phyloP scores from a whole-genome alignment of 2,797 vertebrate species.

The Falco rusticolus region DNA sequence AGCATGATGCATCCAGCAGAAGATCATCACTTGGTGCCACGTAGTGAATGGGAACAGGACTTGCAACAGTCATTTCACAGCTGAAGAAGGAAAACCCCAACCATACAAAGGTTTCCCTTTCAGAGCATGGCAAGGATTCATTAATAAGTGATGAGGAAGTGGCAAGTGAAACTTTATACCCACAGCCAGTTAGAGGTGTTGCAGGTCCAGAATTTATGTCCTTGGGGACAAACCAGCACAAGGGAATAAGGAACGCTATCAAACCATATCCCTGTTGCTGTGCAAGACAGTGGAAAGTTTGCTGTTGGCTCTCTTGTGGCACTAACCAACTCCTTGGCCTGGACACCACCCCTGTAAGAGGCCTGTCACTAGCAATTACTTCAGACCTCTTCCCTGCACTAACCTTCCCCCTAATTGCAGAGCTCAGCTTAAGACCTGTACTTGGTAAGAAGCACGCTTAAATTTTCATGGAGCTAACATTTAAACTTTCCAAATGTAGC shows the following conservation, averaged over 20 bases:
- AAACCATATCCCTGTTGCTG: too few species aligned
- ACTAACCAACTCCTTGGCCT: background rate
- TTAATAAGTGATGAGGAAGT: background rate
- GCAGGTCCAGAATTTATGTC: background rate
- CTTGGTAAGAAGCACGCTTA: background rate
- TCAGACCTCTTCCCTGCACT: background rate
- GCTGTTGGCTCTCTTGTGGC: background rate
- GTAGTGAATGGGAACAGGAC: too few species aligned
- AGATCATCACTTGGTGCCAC: accelerated
- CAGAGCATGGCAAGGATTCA: background rate
- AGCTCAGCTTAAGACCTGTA: background rate
- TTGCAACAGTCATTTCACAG: accelerated
- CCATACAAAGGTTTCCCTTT: background rate
- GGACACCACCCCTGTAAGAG: background rate
- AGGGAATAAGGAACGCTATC: background rate
- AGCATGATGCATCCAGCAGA: accelerated
- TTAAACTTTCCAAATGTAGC: background rate
- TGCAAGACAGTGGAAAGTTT: too few species aligned
- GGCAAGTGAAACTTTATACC: background rate
- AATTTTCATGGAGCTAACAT: background rate
- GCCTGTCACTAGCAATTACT: too few species aligned
- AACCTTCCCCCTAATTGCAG: background rate
- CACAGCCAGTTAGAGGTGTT: background rate
- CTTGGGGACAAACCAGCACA: background rate
- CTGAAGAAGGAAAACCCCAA: background rate